phyloP scores from a whole-genome alignment of 2,113 vertebrate genomes.

The Carollia perspicillata region DNA sequence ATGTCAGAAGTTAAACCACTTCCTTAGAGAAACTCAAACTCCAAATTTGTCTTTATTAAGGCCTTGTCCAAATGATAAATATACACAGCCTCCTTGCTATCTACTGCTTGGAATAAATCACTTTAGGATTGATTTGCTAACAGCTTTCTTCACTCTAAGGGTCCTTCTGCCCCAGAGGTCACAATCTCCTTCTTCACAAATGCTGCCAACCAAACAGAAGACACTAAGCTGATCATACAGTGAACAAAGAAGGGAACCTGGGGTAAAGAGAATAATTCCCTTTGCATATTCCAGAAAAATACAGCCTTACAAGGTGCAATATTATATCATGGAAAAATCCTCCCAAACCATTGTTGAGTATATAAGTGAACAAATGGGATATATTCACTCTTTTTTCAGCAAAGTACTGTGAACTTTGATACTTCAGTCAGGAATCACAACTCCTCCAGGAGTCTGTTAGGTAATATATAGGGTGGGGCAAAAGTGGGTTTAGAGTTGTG shows the following conservation, averaged over 20 bases:
- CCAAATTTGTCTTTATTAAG: conserved; percentile 89
- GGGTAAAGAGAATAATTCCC: background rate
- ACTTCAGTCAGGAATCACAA: conserved; percentile 38
- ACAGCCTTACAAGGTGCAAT: background rate
- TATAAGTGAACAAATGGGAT: conserved; percentile 34
- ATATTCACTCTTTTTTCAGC: background rate
- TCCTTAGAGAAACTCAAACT: conserved; percentile 77
- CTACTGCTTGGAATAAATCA: conserved; percentile 87
- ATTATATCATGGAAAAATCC: background rate
- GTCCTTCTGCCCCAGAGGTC: conserved; percentile 77
- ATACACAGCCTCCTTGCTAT: conserved; percentile 80
- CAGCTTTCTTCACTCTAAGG: conserved; percentile 75
- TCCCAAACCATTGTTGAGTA: background rate
- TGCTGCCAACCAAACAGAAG: conserved; percentile 57
- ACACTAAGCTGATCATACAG: background rate
- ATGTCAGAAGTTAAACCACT: conserved; percentile 77
- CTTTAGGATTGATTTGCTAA: conserved; percentile 88
- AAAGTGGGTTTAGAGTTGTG: background rate
- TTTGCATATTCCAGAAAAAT: background rate
- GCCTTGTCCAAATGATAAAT: conserved; percentile 89
- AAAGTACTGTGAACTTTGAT: background rate
- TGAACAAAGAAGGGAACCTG: conserved; percentile 25
- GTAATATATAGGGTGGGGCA: background rate
- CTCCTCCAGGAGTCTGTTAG: background rate
- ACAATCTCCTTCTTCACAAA: conserved; percentile 71